Percentiles rank a stretch among this genome's conserved stretches.
These are phyloP conservation scores for Plectrocnemia conspersa DNA, from an alignment of 1,140 invertebrate species.

Conservation along the genomic window DNA sequence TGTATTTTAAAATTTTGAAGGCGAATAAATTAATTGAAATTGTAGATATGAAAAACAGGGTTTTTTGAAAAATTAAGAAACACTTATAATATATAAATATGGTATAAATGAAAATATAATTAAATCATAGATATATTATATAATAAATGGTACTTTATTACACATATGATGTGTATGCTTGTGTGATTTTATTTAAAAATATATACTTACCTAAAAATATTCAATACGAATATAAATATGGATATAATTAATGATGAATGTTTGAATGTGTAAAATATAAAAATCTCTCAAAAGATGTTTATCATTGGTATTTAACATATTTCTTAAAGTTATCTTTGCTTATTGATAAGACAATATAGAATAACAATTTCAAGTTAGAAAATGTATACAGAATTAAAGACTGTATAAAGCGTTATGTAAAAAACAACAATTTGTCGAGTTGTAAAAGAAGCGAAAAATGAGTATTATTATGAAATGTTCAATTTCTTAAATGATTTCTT, in stretches of 20 bases:
- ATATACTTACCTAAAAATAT: constrained; percentile 6
- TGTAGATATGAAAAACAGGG: constrained; percentile 26
- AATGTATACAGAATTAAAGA: constrained; percentile 21
- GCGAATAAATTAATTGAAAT: constrained; percentile 1
- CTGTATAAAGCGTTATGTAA: constrained; percentile 7
- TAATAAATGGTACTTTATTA: not conserved
- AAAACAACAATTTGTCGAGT: not conserved
- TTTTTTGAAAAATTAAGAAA: constrained; percentile 21
- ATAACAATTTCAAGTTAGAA: constrained; percentile 3
- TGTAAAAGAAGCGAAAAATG: not conserved
- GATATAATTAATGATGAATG: not conserved
- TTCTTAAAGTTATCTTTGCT: too few relatives aligned
- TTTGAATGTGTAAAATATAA: not conserved
- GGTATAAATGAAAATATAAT: constrained; percentile 9
- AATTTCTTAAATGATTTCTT: not conserved
- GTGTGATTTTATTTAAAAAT: constrained; percentile 1
- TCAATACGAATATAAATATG: not conserved
- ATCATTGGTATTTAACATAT: too few relatives aligned
- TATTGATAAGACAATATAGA: too few relatives aligned
- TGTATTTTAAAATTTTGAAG: too few relatives aligned
- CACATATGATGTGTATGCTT: not conserved
- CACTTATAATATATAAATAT: constrained; percentile 13
- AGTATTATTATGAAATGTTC: not conserved
- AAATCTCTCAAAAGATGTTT: constrained; percentile 3
- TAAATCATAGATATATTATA: not conserved